A percentile compares a stretch with the other conserved stretches of the same genome.
phyloP scores from a whole-genome alignment of 2,113 vertebrate species.

The Oenanthe melanoleuca region DNA sequence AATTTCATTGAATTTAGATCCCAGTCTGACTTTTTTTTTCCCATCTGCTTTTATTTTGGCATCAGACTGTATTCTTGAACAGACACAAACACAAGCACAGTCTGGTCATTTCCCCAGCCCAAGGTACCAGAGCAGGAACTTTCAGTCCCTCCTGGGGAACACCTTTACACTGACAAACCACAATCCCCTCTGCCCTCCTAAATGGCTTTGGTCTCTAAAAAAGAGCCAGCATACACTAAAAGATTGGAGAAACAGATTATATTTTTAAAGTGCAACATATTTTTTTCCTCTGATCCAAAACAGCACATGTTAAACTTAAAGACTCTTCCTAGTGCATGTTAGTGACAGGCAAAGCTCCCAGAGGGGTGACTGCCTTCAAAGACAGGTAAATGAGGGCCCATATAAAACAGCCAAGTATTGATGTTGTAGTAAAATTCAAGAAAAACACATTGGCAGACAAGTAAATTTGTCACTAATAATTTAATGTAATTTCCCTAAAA shows the following conservation, averaged over 20 bases:
- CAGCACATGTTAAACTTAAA: conserved; percentile 75
- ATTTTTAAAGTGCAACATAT: conserved; percentile 72
- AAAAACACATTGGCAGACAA: conserved; percentile 87
- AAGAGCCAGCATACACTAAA: background rate
- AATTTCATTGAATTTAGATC: background rate
- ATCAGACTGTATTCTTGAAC: background rate
- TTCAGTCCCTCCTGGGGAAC: background rate
- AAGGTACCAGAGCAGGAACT: background rate
- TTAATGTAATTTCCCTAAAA: conserved; percentile 88
- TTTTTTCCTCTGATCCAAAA: conserved; percentile 74
- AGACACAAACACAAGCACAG: background rate
- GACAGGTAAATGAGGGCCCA: conserved; percentile 81
- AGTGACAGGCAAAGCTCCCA: conserved; percentile 80
- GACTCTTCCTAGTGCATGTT: conserved; percentile 71
- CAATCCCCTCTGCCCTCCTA: background rate
- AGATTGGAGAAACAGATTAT: conserved; percentile 37
- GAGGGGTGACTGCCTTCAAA: conserved; percentile 81
- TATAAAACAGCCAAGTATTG: conserved; percentile 84
- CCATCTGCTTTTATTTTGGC: conserved; percentile 12
- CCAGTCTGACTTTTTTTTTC: background rate
- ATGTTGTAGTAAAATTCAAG: conserved; percentile 85
- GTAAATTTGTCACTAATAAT: conserved; percentile 89
- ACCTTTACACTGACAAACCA: background rate
- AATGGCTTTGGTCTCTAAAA: background rate
- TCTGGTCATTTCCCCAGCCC: background rate